Evolutionary conservation across 2,888 invertebrate species (phyloP).

Genomic region (Drosophila mettleri): DNA sequence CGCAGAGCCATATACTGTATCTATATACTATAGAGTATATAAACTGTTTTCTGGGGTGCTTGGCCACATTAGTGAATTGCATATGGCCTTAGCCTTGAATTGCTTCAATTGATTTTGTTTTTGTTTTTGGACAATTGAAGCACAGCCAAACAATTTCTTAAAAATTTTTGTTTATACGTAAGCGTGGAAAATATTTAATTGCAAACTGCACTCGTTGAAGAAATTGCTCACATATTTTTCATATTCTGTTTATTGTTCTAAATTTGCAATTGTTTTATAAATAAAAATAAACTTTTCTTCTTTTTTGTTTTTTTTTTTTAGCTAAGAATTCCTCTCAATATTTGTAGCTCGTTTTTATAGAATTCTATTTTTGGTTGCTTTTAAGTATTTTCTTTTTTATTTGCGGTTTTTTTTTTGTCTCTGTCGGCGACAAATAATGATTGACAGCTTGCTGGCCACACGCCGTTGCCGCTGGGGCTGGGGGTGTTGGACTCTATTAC

Average conservation of each 20-base stretch:
- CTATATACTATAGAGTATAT: constrained; percentile 4
- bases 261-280: constrained; percentile 19
- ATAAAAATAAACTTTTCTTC: too few species aligned
- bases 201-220: constrained; percentile 46
- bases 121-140: constrained; percentile 46
- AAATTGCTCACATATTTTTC: constrained; percentile 27
- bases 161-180: constrained; percentile 35
- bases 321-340: constrained; percentile 1
- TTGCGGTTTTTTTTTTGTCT: not conserved
- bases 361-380: constrained; percentile 25
- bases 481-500: not conserved
- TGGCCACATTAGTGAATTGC: constrained; percentile 63
- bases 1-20: constrained; percentile 32
- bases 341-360: not conserved
- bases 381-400: constrained; percentile 4
- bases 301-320: constrained; percentile 16
- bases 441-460: constrained; percentile 30
- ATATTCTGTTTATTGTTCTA: constrained; percentile 14
- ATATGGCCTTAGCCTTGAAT: constrained; percentile 68
- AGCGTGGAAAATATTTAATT: constrained; percentile 28
- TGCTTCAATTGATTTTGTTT: constrained; percentile 32
- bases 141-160: constrained; percentile 24
- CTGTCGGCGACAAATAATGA: constrained; percentile 9
- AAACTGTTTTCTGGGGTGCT: constrained; percentile 42
- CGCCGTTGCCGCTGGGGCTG: not conserved